Base-by-base conservation (phyloP, 2,113 vertebrate genomes). In the Pundamilia nyererei region DNA sequence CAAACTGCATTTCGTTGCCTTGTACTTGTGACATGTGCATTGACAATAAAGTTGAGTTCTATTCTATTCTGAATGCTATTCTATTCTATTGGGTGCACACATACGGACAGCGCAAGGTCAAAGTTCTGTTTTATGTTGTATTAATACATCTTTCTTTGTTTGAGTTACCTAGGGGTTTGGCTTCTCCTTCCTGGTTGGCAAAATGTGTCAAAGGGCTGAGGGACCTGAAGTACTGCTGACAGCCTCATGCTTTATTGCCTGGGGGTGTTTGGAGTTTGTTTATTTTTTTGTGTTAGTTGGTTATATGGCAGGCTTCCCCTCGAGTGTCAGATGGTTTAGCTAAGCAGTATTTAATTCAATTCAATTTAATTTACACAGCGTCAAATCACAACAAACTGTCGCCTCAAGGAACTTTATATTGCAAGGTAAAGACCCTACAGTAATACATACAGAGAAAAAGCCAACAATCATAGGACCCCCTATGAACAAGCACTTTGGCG, bases 71-170 rank as follows among this genome's bases (percentile, higher is more conserved):
- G 14, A 47, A 7, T 17, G 1, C 47, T 49, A 49, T 49, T 49
- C 17, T 51, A 51, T 53, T 21, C 0, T 55, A 54, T 7, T 24
- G 55, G 26, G 55, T 58, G 55, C 55, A 58, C 13, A 58, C 13
- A 29, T 15, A 58, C 1, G 7, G 26, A 56, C 55, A 29, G 3
- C 0, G 0, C 12, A 8, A 56, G 55, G 55, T 15, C 55, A 56
- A 56, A 56, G 55, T 56, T 29, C 12, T 0, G 55, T 56, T 56
- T 56, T 56, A 1, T 56, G 55, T 29, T 56, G 55, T 29, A 15
- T 56, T 56, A 56, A 56, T 15, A 29, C 24, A 15, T 56, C 55
- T 56, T 14, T 29, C 24, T 15, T 56, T 56, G 21, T 56, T 56
- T 56, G 7, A 56, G 11, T 26, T 0, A 14, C 21, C 21, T 0